Evolutionary conservation across 2,113 vertebrate species (phyloP).

Genomic region (Ctenomys sociabilis): DNA sequence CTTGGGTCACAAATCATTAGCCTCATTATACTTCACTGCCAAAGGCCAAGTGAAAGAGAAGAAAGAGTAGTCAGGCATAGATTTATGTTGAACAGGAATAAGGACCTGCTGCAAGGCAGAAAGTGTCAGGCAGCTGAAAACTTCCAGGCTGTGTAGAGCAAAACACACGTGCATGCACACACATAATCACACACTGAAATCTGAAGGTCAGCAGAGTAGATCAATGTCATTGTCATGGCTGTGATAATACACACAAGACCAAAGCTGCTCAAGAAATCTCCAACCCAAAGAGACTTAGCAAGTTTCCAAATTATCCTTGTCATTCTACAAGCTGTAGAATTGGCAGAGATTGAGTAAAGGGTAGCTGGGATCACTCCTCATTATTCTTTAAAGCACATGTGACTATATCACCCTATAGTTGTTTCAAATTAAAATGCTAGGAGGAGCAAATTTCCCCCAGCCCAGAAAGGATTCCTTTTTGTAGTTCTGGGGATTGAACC

Average conservation of each 20-base stretch:
- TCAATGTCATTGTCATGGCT: neutral
- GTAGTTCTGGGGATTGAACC: neutral
- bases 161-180: neutral
- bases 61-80: neutral
- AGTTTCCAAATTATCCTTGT: too few species aligned
- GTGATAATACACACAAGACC: neutral
- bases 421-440: neutral
- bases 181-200: neutral
- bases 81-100: neutral
- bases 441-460: neutral
- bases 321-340: neutral
- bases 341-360: neutral
- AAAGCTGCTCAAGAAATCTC: too few species aligned
- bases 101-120: neutral
- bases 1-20: neutral
- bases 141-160: neutral
- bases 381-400: neutral
- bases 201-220: neutral
- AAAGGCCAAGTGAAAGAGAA: neutral
- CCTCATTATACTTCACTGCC: neutral
- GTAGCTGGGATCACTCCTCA: too few species aligned
- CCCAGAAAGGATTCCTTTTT: neutral
- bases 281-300: too few species aligned
- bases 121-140: neutral
- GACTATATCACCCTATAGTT: neutral